Base-by-base conservation (phyloP, 1,140 invertebrate genomes). In the Cecropterus lyciades region DNA sequence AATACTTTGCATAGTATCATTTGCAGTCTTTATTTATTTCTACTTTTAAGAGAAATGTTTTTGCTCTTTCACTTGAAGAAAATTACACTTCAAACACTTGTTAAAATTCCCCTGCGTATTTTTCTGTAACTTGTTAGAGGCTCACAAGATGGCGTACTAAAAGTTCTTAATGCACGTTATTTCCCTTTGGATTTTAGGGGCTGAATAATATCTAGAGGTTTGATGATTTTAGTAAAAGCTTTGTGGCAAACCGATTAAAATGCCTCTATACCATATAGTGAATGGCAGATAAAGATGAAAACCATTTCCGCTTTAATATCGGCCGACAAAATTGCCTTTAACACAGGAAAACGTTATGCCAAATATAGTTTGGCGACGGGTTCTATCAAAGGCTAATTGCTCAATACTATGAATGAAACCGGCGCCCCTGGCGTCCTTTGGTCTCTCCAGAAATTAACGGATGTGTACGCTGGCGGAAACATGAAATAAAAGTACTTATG, bases 1-100 rank as follows among this genome's bases (percentile, higher is more conserved):
- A 74, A 83, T 88, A 87, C 81, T 84, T 85, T 75, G 65, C 77
- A 78, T 77, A 84, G 84, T 87, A 85, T 87, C 79, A 82, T 80
- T 84, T 73, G 57, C 71, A 70, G 69, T 66, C 66, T 77, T 65
- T 79, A 77, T 84, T 84, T 86, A 80, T 83, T 84, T 84, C 72
- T 82, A 83, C 72, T 84, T 75, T 77, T 76, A 75, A 77, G 70
- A 48, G 69, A 79, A 80, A 80, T 74, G 65, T 78, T 82, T 63
- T 85, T 80, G 67, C 76, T 71, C 73, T 73, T 79, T 77, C 53
- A 75, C 69, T 73, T 75, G 46, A 75, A 64, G 65, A 73, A 77
- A 79, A 80, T 79, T 77, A 65, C 78, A 78, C 75, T 82, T 75
- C 67, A 76, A 77, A 77, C 73, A 79, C 77, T 77, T 80, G 75